Evolutionary conservation across 2,888 invertebrate genomes (phyloP).

Genomic region (Ischnus inquisitorius): DNA sequence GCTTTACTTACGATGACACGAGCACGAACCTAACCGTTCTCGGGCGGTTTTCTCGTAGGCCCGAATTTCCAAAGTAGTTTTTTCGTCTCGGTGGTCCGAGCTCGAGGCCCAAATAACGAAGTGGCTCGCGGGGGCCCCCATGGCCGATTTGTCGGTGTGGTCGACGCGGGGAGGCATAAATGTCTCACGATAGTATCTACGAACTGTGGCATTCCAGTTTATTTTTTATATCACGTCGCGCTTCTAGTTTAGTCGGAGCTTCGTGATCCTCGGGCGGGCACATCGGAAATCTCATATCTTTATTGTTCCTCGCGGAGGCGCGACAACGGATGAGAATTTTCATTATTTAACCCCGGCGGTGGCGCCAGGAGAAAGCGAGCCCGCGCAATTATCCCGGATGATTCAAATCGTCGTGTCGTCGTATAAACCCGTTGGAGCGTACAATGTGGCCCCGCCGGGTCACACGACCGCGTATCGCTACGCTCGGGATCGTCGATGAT

Average conservation of each 20-base stretch:
- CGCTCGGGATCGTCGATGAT: neutral
- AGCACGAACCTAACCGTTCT: neutral
- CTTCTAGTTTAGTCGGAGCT: conserved; percentile 11
- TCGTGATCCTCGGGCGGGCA: conserved; percentile 27
- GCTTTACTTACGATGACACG: conserved; percentile 15
- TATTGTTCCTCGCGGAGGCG: neutral
- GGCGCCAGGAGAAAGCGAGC: conserved; percentile 29
- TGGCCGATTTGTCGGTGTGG: conserved; percentile 62
- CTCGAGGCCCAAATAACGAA: neutral
- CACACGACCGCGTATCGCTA: neutral
- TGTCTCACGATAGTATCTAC: conserved; percentile 76
- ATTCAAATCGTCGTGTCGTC: neutral
- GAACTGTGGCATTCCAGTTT: conserved; percentile 74
- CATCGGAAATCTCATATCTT: conserved; percentile 33
- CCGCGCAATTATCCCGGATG: conserved; percentile 19
- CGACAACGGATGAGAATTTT: conserved; percentile 10
- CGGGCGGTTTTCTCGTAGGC: neutral
- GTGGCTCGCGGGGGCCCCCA: conserved; percentile 4
- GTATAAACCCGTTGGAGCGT: neutral
- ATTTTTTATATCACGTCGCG: conserved; percentile 76
- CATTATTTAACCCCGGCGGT: conserved; percentile 25
- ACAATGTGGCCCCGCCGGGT: conserved; percentile 13
- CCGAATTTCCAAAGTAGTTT: conserved; percentile 7
- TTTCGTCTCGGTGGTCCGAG: conserved; percentile 38
- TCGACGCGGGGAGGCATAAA: conserved; percentile 79